Percentiles rank a stretch among this genome's conserved stretches.
phyloP scores from a whole-genome alignment of 2,888 invertebrate species.

The Nomada goodeniana region DNA sequence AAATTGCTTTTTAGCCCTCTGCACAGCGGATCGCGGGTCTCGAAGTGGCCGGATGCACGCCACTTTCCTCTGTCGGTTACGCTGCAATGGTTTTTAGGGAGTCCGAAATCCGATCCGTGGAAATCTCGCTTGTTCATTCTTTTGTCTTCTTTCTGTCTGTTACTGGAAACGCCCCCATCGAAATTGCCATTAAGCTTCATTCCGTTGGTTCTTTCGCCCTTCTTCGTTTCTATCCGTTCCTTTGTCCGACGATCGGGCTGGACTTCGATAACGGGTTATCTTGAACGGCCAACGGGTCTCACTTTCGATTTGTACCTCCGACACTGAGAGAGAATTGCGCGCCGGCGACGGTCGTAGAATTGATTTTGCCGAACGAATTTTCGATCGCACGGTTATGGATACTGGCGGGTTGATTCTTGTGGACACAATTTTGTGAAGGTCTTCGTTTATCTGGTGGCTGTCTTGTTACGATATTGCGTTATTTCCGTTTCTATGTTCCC shows the following conservation, averaged over 20 bases:
- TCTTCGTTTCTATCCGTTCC: slow-evolving; percentile 25
- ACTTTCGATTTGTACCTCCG: slow-evolving; percentile 40
- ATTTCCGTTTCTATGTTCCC: not conserved
- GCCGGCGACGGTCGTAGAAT: not conserved
- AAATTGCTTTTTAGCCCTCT: slow-evolving; percentile 69
- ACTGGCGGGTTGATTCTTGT: not conserved
- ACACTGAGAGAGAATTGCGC: not conserved
- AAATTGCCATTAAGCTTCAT: slow-evolving; percentile 60
- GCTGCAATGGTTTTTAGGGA: slow-evolving; percentile 47
- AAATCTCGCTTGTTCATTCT: slow-evolving; percentile 8
- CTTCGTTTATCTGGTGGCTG: no score
- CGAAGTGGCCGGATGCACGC: slow-evolving; percentile 44
- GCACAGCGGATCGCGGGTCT: slow-evolving; percentile 43
- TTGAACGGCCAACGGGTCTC: slow-evolving; percentile 30
- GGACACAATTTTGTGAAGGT: not conserved
- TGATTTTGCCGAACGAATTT: not conserved
- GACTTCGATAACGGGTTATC: slow-evolving; percentile 48
- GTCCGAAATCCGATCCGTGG: slow-evolving; percentile 63
- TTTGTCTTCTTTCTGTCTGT: slow-evolving; percentile 38
- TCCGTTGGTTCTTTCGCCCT: slow-evolving; percentile 39
- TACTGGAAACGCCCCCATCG: slow-evolving; percentile 53
- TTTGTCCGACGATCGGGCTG: slow-evolving; percentile 26
- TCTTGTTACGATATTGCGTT: not conserved
- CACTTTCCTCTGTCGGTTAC: slow-evolving; percentile 32
- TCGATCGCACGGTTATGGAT: slow-evolving; percentile 4